Base-by-base conservation (phyloP, 1,140 invertebrate species). In the Schlechtendalia chinensis region DNA sequence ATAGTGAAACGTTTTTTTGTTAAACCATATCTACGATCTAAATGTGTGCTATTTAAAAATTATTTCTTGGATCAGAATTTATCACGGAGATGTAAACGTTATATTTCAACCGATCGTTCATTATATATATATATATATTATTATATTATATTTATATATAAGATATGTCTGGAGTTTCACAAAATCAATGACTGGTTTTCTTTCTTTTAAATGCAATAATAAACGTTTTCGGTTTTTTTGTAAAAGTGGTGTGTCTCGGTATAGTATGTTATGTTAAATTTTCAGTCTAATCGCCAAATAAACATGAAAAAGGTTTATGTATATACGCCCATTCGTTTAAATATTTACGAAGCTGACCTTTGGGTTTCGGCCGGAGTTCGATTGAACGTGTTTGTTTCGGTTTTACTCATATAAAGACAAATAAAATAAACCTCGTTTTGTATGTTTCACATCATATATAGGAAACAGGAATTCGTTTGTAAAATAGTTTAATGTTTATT, bases 271-370 rank as follows among this genome's bases (percentile, higher is more conserved):
- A n/a, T 10, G 39, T 45, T 45, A 45, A 4, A 45, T 5, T 45
- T 10, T 45, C 10, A 5, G 4, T 45, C 39, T 45, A 45, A 45
- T 45, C 39, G 39, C 4, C 4, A 45, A 45, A 45, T 45, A 45
- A 45, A 45, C 10, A n/a, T n/a, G n/a, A n/a, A n/a, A n/a, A n/a
- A n/a, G n/a, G n/a, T n/a, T n/a, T n/a, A n/a, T n/a, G n/a, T n/a
- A n/a, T n/a, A n/a, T 10, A 53, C 10, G 50, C 50, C 14, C 14
- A 12, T 53, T 53, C 16, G 2, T 63, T 63, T 63, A 32, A n/a
- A 32, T 63, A 63, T 63, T 1, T 32, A 29, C n/a, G 16, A 63
- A n/a, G 32, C 16, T 63, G 61, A 63, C 61, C 61, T 63, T 63
- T 39, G 0, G 3, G 24, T 65, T 11, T 65, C 19, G 32, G 29